phyloP scores from a whole-genome alignment of 2,797 vertebrate species.

The Etheostoma nigrum region DNA sequence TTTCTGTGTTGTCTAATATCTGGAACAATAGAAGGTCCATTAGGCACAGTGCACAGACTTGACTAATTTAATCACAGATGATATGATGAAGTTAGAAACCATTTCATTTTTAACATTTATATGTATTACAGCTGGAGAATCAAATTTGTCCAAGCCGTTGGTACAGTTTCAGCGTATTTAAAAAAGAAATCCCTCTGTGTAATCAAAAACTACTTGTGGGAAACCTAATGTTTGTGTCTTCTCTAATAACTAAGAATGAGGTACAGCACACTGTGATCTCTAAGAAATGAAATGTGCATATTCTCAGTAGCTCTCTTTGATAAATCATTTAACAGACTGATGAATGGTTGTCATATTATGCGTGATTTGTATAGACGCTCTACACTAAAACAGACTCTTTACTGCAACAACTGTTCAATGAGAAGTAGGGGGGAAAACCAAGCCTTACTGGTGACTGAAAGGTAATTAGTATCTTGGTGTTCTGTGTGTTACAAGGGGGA shows the following conservation, averaged over 20 bases:
- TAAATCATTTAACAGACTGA: constrained; percentile 68
- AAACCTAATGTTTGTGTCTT: constrained; percentile 31
- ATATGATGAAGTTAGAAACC: constrained; percentile 51
- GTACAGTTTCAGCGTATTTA: constrained; percentile 13
- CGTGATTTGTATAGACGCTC: constrained; percentile 53
- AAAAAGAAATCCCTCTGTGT: constrained; percentile 29
- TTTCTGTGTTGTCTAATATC: constrained; percentile 50
- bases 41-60: constrained; percentile 47
- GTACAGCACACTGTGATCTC: constrained; percentile 29
- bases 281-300: constrained; percentile 50
- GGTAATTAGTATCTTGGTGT: constrained; percentile 68
- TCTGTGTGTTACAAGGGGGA: constrained; percentile 55
- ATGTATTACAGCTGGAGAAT: constrained; percentile 33
- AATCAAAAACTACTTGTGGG: constrained; percentile 40
- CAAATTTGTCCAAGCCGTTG: constrained; percentile 19
- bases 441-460: constrained; percentile 61
- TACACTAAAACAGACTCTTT: constrained; percentile 46
- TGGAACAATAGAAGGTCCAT: constrained; percentile 58
- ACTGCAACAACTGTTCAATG: constrained; percentile 31
- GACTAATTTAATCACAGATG: constrained; percentile 52
- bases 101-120: constrained; percentile 40
- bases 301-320: constrained; percentile 44
- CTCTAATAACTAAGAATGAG: constrained; percentile 25
- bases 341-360: constrained; percentile 60
- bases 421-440: constrained; percentile 51